Conservation (phyloP, 2,113 vertebrate species). For the Myrmophylax atrothorax region DNA sequence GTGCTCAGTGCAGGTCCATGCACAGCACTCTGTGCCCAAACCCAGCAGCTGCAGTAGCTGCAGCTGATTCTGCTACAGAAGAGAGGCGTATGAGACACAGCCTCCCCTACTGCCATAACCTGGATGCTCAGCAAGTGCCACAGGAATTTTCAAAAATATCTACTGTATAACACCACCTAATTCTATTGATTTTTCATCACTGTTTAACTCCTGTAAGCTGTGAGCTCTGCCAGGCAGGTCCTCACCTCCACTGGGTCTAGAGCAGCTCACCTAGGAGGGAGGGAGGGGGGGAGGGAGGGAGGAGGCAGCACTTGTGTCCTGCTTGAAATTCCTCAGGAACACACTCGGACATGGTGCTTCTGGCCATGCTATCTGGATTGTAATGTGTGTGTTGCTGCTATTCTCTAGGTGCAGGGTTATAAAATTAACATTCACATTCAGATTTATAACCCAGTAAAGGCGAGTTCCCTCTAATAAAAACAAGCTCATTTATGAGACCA, state of each 20-base stretch:
- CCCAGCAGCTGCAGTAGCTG: neutral
- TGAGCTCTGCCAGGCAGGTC: neutral
- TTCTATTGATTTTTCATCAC: neutral
- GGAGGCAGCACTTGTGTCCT: neutral
- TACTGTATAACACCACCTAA: neutral
- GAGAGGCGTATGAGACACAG: neutral
- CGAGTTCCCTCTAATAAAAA: constrained; percentile 40
- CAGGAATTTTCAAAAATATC: neutral
- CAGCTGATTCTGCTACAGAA: neutral
- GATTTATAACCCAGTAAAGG: constrained; percentile 43
- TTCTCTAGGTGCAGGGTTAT: constrained; percentile 34
- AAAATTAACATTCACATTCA: constrained; percentile 50
- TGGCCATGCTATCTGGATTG: neutral
- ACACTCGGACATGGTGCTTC: fast-evolving
- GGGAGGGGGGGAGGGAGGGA: neutral
- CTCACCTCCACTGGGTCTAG: neutral
- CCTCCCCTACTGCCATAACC: neutral
- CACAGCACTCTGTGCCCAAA: neutral
- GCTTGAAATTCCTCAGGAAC: constrained; percentile 25
- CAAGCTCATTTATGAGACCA: constrained; percentile 40
- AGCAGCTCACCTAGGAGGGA: neutral
- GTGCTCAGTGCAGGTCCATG: fast-evolving
- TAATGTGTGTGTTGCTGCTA: neutral
- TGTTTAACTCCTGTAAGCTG: neutral
- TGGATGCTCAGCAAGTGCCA: neutral